phyloP scores from a whole-genome alignment of 1,140 invertebrate species.

The Vanessa tameamea region DNA sequence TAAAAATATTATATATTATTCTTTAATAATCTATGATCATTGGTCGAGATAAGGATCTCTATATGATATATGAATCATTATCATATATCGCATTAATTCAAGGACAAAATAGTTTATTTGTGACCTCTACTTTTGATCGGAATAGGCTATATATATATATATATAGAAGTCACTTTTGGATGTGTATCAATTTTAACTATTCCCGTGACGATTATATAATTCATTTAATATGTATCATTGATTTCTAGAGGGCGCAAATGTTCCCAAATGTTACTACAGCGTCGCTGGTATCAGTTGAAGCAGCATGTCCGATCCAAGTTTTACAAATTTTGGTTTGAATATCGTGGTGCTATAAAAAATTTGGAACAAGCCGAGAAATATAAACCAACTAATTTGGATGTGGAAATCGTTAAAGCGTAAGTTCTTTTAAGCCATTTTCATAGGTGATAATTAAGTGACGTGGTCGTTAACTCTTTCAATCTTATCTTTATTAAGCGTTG shows the following conservation, averaged over 20 bases:
- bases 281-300: constrained; percentile 67
- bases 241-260: constrained; percentile 55
- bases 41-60: too few species aligned
- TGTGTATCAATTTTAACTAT: too few species aligned
- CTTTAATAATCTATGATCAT: too few species aligned
- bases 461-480: not conserved
- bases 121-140: too few species aligned
- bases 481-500: too few species aligned
- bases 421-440: not conserved
- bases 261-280: constrained; percentile 66
- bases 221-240: not conserved
- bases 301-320: constrained; percentile 46
- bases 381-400: constrained; percentile 47
- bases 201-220: not conserved
- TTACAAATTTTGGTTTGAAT: constrained; percentile 58
- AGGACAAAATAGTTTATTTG: too few species aligned
- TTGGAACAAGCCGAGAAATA: constrained; percentile 28
- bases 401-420: constrained; percentile 42
- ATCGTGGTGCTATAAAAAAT: constrained; percentile 38
- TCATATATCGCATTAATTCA: too few species aligned
- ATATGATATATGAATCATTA: too few species aligned
- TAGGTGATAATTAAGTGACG: not conserved
- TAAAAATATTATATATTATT: too few species aligned
- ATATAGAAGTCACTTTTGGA: too few species aligned
- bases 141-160: too few species aligned